Conservation (phyloP, 2,888 invertebrate genomes). For the Rugalucina vietnamica region DNA sequence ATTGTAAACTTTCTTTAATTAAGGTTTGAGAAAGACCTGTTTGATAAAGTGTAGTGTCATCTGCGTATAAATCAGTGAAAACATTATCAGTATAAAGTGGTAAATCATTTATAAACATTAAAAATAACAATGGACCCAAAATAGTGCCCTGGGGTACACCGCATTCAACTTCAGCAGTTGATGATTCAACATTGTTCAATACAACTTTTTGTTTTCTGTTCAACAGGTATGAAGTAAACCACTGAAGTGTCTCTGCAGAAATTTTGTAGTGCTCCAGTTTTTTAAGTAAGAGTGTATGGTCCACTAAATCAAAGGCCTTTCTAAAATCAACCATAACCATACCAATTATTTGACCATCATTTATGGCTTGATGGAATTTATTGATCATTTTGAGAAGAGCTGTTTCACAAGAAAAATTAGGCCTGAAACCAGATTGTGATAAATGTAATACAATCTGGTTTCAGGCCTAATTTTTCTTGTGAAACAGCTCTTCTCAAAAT, state of each 20-base stretch:
- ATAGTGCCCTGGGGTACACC: not conserved
- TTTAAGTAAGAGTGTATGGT: not conserved
- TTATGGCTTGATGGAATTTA: not conserved
- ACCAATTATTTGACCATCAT: not conserved
- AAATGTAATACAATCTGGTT: not conserved
- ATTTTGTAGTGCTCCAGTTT: not conserved
- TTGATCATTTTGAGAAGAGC: too few species aligned
- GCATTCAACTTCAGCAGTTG: too few species aligned
- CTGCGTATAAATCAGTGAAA: too few species aligned
- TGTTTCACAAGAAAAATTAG: not conserved
- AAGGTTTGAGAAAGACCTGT: too few species aligned
- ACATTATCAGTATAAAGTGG: too few species aligned
- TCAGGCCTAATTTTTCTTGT: too few species aligned
- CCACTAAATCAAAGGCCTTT: constrained; percentile 6
- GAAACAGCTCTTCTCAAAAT: too few species aligned
- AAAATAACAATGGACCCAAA: not conserved
- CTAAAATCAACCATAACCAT: constrained; percentile 3
- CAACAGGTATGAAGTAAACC: not conserved
- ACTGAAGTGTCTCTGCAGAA: not conserved
- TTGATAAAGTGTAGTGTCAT: too few species aligned
- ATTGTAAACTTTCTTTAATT: too few species aligned
- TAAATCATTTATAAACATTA: too few species aligned
- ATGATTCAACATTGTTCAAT: not conserved
- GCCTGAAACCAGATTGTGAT: not conserved
- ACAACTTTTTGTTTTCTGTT: not conserved